phyloP scores from a whole-genome alignment of 2,888 invertebrate genomes.

The Galeopsomyia nigrocyanea region DNA sequence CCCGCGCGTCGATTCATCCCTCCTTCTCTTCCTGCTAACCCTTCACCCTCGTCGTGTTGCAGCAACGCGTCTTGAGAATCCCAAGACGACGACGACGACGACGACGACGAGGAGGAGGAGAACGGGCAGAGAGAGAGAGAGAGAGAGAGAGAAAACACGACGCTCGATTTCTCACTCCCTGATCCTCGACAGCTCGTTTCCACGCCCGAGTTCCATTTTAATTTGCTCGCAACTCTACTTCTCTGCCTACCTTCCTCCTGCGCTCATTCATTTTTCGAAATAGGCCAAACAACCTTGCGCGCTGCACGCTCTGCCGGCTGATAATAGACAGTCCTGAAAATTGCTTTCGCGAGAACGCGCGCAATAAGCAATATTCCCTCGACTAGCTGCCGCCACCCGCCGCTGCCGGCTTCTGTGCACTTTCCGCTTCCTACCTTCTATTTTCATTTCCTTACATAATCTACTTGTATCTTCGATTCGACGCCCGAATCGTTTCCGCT shows the following conservation, averaged over 20 bases:
- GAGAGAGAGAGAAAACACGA: slow-evolving; percentile 2
- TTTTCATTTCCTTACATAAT: slow-evolving; percentile 39
- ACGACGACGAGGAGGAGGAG: neutral
- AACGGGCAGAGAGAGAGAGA: neutral
- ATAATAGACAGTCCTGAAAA: slow-evolving; percentile 33
- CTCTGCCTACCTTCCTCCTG: slow-evolving; percentile 7
- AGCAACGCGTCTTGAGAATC: slow-evolving; percentile 32
- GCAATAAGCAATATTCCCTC: slow-evolving; percentile 24
- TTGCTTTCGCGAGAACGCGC: slow-evolving; percentile 21
- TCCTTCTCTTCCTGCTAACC: neutral
- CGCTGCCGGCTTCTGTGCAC: neutral
- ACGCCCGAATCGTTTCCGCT: slow-evolving; percentile 24
- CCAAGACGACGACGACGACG: slow-evolving; percentile 10
- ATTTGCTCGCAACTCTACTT: slow-evolving; percentile 25
- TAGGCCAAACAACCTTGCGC: slow-evolving; percentile 25
- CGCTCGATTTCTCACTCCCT: slow-evolving; percentile 40
- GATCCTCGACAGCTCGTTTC: neutral
- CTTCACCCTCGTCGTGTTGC: too few species aligned
- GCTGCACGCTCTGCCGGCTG: neutral
- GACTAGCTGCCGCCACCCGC: neutral
- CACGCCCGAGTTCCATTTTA: slow-evolving; percentile 31
- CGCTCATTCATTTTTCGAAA: slow-evolving; percentile 39
- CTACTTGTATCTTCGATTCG: slow-evolving; percentile 31
- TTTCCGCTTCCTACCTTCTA: slow-evolving; percentile 4
- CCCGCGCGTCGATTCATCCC: slow-evolving; percentile 38